Base-by-base conservation (phyloP, 1,140 invertebrate species). In the Drosophila saltans region DNA sequence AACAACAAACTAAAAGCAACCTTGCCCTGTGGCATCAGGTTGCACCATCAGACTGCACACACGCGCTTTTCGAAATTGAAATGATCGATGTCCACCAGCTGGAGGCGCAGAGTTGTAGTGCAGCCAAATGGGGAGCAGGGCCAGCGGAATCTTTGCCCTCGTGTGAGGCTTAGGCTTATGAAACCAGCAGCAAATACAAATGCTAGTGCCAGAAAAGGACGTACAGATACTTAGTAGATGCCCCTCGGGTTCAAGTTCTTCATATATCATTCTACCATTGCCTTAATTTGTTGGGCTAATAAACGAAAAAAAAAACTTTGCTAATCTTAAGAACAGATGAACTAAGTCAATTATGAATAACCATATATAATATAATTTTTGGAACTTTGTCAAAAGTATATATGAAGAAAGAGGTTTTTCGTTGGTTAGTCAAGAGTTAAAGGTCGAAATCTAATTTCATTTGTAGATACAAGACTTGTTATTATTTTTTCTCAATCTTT, bases 21-120 rank as follows among this genome's bases (percentile, higher is more conserved):
- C 81, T 80, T 70, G 73, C 77, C 80, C 59, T 65, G 65, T 81
- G 75, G 83, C 84, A 83, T 88, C 84, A 80, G 76, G 84, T 88
- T 88, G 73, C 83, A 88, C 57, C 57, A 59, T 33, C 62, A 69
- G 72, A 78, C 82, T 80, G 83, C 83, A 83, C 84, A 78, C 84
- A 78, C 76, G 71, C 70, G 69, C 39, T 69, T 52, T 26, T 52
- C 45, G 45, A 52, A 52, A 52, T 52, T 52, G 62, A 69, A 78
- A 90, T 88, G 84, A 88, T 88, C 84, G 85, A 88, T 81, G 75
- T 57, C 60, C 45, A 58, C 45, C 72, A 43, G 56, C 63, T 39
- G 45, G 79, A 58, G 67, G 48, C 61, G 45, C 41, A 40, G 45
- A 24, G 21, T 26, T 24, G 45, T 52, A 26, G 21, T 48, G 45